These are phyloP conservation scores for Muscicapa comitata DNA, from an alignment of 2,797 vertebrate species.

Conservation along the genomic window DNA sequence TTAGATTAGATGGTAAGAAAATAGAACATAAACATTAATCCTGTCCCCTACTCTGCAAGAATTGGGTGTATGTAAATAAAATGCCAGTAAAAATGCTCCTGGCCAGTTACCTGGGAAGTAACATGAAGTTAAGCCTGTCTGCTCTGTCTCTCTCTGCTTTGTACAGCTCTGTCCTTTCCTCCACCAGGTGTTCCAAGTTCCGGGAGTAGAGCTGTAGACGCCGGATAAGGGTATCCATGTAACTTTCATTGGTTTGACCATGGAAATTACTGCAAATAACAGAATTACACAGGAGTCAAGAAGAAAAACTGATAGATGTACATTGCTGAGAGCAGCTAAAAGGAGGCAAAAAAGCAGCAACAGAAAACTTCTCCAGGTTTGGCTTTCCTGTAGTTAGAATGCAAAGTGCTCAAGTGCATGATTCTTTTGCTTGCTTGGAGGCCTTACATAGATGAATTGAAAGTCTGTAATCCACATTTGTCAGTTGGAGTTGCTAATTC, in stretches of 20 bases:
- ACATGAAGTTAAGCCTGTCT: conserved; percentile 92
- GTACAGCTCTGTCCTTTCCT: conserved; percentile 91
- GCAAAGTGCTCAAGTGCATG: neutral
- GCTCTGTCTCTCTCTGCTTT: conserved; percentile 94
- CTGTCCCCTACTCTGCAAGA: neutral
- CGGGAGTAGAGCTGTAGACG: conserved; percentile 93
- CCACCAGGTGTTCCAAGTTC: conserved; percentile 94
- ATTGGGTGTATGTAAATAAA: neutral
- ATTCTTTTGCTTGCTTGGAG: neutral
- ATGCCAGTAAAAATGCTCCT: neutral
- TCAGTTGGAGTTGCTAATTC: neutral
- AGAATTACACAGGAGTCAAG: neutral
- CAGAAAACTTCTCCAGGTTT: neutral
- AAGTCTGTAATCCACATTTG: neutral
- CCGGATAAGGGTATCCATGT: conserved; percentile 95
- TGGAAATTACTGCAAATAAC: conserved; percentile 82
- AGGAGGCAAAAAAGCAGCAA: neutral
- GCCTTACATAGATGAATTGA: neutral
- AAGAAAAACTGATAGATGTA: neutral
- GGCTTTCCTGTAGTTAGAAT: neutral
- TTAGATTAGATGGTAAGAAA: neutral
- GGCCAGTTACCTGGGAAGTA: conserved; percentile 86
- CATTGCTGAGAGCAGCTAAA: neutral
- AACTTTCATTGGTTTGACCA: conserved; percentile 89
- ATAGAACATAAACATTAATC: neutral